A percentile compares a stretch with the other conserved stretches of the same genome.
Conservation (phyloP, 2,797 vertebrate genomes). For the Phrynocephalus guinanensis region DNA sequence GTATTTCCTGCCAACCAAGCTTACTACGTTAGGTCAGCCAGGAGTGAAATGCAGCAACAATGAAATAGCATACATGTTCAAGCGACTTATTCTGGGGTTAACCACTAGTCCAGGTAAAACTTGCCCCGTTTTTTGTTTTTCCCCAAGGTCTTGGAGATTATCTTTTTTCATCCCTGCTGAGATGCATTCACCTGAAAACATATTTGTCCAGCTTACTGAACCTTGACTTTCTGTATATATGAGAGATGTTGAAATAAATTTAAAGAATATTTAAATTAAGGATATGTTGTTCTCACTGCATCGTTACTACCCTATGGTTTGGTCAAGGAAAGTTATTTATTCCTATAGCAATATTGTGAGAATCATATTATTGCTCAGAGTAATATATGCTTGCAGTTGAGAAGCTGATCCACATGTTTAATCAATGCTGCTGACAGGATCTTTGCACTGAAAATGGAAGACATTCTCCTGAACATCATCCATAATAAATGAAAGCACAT, state of each 20-base stretch:
- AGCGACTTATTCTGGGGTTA: not conserved
- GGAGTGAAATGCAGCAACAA: not conserved
- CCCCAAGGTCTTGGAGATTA: not conserved
- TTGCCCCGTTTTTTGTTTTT: not conserved
- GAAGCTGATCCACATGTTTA: slow-evolving; percentile 18
- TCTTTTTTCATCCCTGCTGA: not conserved
- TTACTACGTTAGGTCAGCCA: not conserved
- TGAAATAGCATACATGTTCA: not conserved
- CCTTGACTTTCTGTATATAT: too few relatives aligned
- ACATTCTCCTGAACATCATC: slow-evolving; percentile 27
- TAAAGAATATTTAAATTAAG: not conserved
- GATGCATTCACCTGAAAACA: not conserved
- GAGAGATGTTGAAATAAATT: not conserved
- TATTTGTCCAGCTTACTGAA: not conserved
- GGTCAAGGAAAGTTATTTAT: slow-evolving; percentile 8
- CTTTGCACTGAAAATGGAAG: slow-evolving; percentile 25
- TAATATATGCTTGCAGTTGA: not conserved
- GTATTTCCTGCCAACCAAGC: not conserved
- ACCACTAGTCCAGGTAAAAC: not conserved
- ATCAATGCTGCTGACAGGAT: slow-evolving; percentile 35
- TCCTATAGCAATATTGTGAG: slow-evolving; percentile 8
- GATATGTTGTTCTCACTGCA: not conserved
- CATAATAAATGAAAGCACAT: slow-evolving; percentile 32
- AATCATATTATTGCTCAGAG: not conserved
- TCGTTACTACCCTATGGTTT: not conserved